Evolutionary conservation across 2,888 invertebrate species (phyloP), one percentile per base, ranked within the genome.

Genomic region (Platerodrilus igneus): DNA sequence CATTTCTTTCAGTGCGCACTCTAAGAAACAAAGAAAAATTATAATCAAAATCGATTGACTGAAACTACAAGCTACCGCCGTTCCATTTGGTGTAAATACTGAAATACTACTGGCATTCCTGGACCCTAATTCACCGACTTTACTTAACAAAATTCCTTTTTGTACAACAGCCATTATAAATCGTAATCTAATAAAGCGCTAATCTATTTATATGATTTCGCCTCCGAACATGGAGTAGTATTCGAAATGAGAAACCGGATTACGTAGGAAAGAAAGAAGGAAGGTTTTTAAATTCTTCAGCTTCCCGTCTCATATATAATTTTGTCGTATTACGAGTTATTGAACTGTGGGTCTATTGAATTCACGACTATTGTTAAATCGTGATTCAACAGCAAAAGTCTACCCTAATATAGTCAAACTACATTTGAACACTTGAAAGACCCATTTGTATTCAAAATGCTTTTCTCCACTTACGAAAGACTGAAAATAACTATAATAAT

Each of bases 1-100:
- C 89, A 59, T 82, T 80, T 55, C 77, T 77, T 62, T 93, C 92
- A 52, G 82, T 81, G 51, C 85, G 81, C 52, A 93, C 74, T 62
- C 93, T 93, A 77, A 15, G n/a, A 72, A 70, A 29, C 2, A 36
- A 41, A 22, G 19, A 9, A n/a, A 8, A 3, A 26, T 3, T 10
- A n/a, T 9, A n/a, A n/a, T 5, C 4, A 5, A 13, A 14, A 22
- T 14, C n/a, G 14, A 19, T 34, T 26, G n/a, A 14, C 4, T 5
- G 5, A 13, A 21, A 21, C n/a, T n/a, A n/a, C n/a, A n/a, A n/a
- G n/a, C n/a, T n/a, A n/a, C n/a, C n/a, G n/a, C n/a, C n/a, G n/a
- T n/a, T n/a, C n/a, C n/a, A n/a, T n/a, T n/a, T n/a, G n/a, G n/a
- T n/a, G n/a, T n/a, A n/a, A n/a, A n/a, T n/a, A n/a, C n/a, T n/a